Percentiles rank a stretch among this genome's conserved stretches.
phyloP scores from a whole-genome alignment of 2,888 invertebrate genomes.

The Troides oblongomaculatus region DNA sequence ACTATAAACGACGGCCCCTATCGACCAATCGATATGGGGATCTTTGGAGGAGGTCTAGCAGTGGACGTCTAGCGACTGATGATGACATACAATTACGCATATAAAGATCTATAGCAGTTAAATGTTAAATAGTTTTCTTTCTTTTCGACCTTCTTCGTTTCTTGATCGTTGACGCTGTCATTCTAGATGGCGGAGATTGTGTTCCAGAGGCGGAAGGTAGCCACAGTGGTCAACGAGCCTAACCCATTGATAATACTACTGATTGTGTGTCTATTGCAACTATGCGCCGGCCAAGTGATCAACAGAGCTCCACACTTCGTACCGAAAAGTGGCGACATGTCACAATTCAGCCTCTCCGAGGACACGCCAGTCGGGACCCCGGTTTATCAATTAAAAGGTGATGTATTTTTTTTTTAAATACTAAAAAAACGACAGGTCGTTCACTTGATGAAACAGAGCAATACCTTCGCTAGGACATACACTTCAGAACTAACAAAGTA shows the following conservation, averaged over 20 bases:
- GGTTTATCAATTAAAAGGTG: constrained; percentile 86
- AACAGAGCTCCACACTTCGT: constrained; percentile 88
- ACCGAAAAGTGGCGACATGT: constrained; percentile 87
- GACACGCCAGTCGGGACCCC: constrained; percentile 87
- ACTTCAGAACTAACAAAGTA: no score
- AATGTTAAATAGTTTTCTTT: no score
- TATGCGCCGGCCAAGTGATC: constrained; percentile 74
- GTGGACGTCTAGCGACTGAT: no score
- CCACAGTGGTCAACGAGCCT: constrained; percentile 55
- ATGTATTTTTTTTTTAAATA: constrained; percentile 20
- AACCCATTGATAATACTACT: constrained; percentile 59
- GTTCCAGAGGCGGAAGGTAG: constrained; percentile 61
- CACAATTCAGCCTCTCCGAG: constrained; percentile 85
- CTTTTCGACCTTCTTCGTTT: no score
- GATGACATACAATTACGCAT: no score
- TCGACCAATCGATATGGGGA: no score
- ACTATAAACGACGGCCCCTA: no score
- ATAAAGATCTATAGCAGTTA: no score
- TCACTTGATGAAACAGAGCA: no score
- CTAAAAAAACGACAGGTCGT: no score
- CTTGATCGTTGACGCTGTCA: background rate
- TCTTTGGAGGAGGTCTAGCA: no score
- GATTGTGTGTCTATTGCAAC: constrained; percentile 49
- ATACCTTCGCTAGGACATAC: no score
- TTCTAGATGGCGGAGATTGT: constrained; percentile 74